Conservation (phyloP, 2,888 invertebrate genomes). For the Caenorhabditis becei region DNA sequence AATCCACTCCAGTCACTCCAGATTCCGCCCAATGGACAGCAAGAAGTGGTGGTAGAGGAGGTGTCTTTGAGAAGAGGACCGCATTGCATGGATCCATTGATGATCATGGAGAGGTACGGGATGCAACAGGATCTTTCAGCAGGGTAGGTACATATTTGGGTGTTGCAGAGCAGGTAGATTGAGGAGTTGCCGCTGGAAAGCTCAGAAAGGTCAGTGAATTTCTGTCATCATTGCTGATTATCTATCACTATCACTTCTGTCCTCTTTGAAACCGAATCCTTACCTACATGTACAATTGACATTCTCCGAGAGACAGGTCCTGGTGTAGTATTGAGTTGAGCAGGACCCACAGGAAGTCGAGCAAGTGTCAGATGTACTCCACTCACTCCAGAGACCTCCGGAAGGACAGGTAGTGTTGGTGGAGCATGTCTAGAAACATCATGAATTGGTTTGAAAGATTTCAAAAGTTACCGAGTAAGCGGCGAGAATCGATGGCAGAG, state of each 20-base stretch:
- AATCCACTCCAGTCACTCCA: conserved; percentile 33
- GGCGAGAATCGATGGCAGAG: neutral
- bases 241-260: no score
- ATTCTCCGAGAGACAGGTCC: conserved; percentile 28
- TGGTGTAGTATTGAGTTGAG: conserved; percentile 11
- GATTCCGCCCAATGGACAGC: conserved; percentile 25
- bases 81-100: conserved; percentile 19
- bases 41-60: conserved; percentile 11
- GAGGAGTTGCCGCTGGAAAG: conserved; percentile 26
- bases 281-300: conserved; percentile 22
- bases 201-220: no score
- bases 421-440: conserved; percentile 12
- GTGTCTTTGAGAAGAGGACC: conserved; percentile 29
- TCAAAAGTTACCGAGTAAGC: conserved; percentile 10
- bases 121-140: conserved; percentile 27
- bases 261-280: neutral
- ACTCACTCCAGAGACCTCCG: conserved; percentile 42
- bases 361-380: conserved; percentile 19
- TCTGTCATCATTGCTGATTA: no score
- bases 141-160: conserved; percentile 24
- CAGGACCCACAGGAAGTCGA: conserved; percentile 39
- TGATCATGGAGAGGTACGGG: conserved; percentile 32
- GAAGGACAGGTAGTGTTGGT: conserved; percentile 11
- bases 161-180: conserved; percentile 30
- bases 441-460: neutral